Evolutionary conservation across 2,888 invertebrate species (phyloP), one percentile per base, ranked within the genome.

Genomic region (Tridacna gigas): DNA sequence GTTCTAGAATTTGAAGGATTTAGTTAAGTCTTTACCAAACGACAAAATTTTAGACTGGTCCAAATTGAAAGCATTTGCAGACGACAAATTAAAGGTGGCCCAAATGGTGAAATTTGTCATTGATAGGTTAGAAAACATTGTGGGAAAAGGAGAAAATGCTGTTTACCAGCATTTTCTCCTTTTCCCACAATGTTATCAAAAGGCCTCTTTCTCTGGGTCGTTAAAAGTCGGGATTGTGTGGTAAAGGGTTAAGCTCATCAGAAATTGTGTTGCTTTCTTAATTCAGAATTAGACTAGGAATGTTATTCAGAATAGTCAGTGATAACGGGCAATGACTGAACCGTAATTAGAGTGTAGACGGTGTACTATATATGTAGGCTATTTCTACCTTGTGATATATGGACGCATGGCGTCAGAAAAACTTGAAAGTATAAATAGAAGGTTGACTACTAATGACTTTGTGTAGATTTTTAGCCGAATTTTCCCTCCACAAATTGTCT

Each of bases 401-500:
- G 37, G 37, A 37, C 37, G 7, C 37, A 37, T 7, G 37, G 37
- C 37, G 37, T 37, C 37, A 37, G 37, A 37, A 56, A 20, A 20
- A 56, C 56, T 56, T 56, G 56, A 56, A 56, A 9, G 20, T 20
- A 56, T 56, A 56, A 56, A 56, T 56, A 56, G 56, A 20, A 56
- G 15, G 18, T 20, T 15, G 15, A 15, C 20, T 56, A 11, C 20
- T 56, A 56, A 56, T 67, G n/a, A n/a, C 67, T 9, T 13, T 11
- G 45, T n/a, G 67, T 28, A 45, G 26, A 67, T 45, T 67, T 37
- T 18, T 67, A 20, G 45, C 67, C 37, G 26, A 67, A 37, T 37
- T 67, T 67, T 45, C n/a, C 37, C 37, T 3, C 65, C n/a, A 4
- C 18, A 45, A 67, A 67, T 45, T 67, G 45, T 45, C 67, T 67